phyloP scores from a whole-genome alignment of 2,797 vertebrate species.

The Sebastiscus albofasciatus region DNA sequence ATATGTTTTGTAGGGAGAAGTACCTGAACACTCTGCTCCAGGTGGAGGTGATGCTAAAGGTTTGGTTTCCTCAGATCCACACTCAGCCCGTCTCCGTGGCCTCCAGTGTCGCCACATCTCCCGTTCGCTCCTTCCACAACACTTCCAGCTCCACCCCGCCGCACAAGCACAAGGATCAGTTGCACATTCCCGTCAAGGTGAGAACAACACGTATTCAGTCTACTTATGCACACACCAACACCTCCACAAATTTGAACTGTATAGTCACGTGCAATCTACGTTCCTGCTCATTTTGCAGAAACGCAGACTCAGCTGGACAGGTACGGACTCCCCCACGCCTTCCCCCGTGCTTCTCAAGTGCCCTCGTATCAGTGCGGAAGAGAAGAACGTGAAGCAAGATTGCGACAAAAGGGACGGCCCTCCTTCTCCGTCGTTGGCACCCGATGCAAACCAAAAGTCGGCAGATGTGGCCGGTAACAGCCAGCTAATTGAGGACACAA shows the following conservation, averaged over 20 bases:
- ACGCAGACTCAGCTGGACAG: slow-evolving; percentile 83
- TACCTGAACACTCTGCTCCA: slow-evolving; percentile 92
- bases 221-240: neutral
- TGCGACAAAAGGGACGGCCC: slow-evolving; percentile 3
- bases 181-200: slow-evolving; percentile 79
- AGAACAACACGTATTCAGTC: slow-evolving; percentile 14
- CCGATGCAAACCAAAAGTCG: slow-evolving; percentile 1
- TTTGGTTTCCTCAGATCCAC: slow-evolving; percentile 91
- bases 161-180: slow-evolving; percentile 78
- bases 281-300: slow-evolving; percentile 71
- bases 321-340: slow-evolving; percentile 67
- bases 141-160: slow-evolving; percentile 57
- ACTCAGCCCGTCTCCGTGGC: slow-evolving; percentile 55
- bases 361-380: slow-evolving; percentile 39
- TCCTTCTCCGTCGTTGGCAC: slow-evolving; percentile 4
- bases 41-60: slow-evolving; percentile 93
- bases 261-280: slow-evolving; percentile 12
- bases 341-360: slow-evolving; percentile 69
- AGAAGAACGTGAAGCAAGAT: slow-evolving; percentile 36
- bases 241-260: neutral
- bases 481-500: slow-evolving; percentile 23
- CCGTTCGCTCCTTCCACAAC: slow-evolving; percentile 50
- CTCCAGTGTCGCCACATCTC: slow-evolving; percentile 29
- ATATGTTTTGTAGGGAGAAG: slow-evolving; percentile 81
- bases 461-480: slow-evolving; percentile 11